A percentile compares a stretch with the other conserved stretches of the same genome.
These are phyloP conservation scores for Calephelis nemesis DNA, from an alignment of 1,140 invertebrate genomes.

Conservation along the genomic window DNA sequence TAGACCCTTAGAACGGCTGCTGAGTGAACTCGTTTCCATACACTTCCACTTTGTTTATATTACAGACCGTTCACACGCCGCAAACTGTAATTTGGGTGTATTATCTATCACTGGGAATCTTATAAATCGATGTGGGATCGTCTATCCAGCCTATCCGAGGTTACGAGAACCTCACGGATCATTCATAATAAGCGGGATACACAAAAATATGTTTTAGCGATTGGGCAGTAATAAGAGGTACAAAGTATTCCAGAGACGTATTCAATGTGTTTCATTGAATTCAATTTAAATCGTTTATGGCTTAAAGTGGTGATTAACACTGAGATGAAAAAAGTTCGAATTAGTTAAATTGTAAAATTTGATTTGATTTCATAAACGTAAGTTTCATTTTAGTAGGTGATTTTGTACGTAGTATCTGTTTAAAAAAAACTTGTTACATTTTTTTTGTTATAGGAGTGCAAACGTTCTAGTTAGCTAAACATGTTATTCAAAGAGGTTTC, in stretches of 20 bases:
- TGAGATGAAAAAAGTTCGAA: no score
- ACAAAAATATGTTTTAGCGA: constrained; percentile 58
- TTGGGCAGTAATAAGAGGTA: constrained; percentile 51
- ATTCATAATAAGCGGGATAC: constrained; percentile 54
- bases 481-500: no score
- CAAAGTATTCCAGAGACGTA: constrained; percentile 37
- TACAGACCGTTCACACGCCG: constrained; percentile 46
- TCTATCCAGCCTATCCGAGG: constrained; percentile 34
- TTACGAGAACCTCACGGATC: constrained; percentile 32
- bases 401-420: no score
- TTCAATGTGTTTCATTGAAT: background rate
- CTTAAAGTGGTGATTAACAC: no score
- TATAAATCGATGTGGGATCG: constrained; percentile 52
- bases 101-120: constrained; percentile 60
- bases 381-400: no score
- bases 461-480: no score
- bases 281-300: no score
- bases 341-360: no score
- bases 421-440: no score
- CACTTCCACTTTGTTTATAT: constrained; percentile 30
- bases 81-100: constrained; percentile 57
- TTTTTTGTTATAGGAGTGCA: no score
- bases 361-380: no score
- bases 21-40: constrained; percentile 34
- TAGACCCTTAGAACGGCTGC: background rate